Evolutionary conservation across 2,113 vertebrate genomes (phyloP), one percentile per base, ranked within the genome.

Genomic region (Rhinichthys klamathensis): DNA sequence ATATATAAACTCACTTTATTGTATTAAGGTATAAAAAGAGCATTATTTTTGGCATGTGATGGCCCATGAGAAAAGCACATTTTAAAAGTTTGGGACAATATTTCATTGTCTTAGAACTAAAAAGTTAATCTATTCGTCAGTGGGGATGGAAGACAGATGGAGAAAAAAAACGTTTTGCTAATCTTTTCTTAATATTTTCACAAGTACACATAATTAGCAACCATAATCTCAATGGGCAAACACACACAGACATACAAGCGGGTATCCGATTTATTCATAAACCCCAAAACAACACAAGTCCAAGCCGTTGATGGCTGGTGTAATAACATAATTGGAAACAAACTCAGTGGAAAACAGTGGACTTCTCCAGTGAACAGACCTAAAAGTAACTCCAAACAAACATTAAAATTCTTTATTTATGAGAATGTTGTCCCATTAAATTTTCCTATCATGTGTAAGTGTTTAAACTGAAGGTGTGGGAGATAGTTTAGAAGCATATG

Each of bases 311-410:
- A 69, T 35, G 6, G 2, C 81, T 86, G 49, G 10, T 30, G 58
- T 49, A 70, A 69, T 84, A 63, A 88, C 61, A 70, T 85, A 51
- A 83, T 49, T 80, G 65, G 27, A 56, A 72, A 63, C 12, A 56
- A 49, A 49, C 46, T 49, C 9, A 35, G 32, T 3, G 32, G 32
- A 35, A 4, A 35, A 35, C 32, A 35, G 32, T 35, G 32, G 32
- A 35, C 4, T 35, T 35, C 32, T 35, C 10, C 13, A 78, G 38
- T 32, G 27, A 56, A 54, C 27, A 81, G 7, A n/a, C 9, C 81
- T 84, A 84, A 80, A 84, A 80, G 80, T 80, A 84, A 69, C 73
- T 35, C 44, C 25, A 70, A 46, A 75, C 76, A 67, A 30, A 49
- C 13, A 35, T 67, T 23, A 27, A 56, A 83, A 69, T 69, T 44